Evolutionary conservation across 1,140 invertebrate genomes (phyloP).

Genomic region (Popillia japonica): DNA sequence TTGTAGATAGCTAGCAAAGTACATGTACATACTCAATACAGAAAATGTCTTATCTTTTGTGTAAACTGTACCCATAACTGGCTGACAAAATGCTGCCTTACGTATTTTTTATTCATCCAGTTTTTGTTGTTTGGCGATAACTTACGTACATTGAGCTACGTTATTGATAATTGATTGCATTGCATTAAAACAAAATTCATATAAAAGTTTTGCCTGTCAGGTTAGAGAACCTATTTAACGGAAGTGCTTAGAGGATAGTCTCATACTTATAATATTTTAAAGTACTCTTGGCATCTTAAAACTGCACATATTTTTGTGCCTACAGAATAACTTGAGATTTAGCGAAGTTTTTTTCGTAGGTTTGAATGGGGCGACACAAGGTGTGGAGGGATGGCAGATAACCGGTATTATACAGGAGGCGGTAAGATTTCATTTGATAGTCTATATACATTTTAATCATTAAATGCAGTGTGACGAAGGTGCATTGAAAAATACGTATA

Average conservation of each 20-base stretch:
- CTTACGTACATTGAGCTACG: neutral
- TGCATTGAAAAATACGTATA: neutral
- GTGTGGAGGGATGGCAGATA: conserved; percentile 70
- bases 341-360: conserved; percentile 50
- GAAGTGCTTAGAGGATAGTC: neutral
- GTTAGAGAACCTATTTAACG: neutral
- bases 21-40: conserved; percentile 25
- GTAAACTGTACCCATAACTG: conserved; percentile 41
- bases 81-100: neutral
- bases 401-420: conserved; percentile 70
- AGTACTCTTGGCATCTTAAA: neutral
- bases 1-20: conserved; percentile 37
- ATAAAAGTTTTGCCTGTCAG: neutral
- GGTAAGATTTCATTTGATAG: conserved; percentile 61
- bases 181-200: neutral
- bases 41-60: conserved; percentile 41
- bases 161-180: neutral
- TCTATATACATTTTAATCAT: neutral
- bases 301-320: neutral
- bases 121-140: neutral
- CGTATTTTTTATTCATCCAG: neutral
- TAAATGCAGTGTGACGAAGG: neutral
- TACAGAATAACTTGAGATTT: neutral
- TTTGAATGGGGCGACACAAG: conserved; percentile 60
- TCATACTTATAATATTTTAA: neutral